phyloP scores from a whole-genome alignment of 2,113 vertebrate species.

The Platysternon megacephalum region DNA sequence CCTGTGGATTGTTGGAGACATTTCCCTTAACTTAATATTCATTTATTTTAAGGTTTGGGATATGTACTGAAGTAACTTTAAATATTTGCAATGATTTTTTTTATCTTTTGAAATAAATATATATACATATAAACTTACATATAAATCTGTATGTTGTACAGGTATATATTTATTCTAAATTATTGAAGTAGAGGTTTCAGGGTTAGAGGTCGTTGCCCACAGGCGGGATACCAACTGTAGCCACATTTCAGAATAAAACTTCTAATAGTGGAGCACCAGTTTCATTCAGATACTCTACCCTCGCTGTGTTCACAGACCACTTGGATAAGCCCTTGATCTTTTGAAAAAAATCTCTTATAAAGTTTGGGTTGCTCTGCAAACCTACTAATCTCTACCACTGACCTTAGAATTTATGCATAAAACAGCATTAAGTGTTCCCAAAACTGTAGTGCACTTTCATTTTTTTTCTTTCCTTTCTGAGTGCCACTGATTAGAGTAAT shows the following conservation, averaged over 20 bases:
- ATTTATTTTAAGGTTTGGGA: background rate
- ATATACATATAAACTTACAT: background rate
- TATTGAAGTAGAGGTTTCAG: background rate
- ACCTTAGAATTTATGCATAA: background rate
- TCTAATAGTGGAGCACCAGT: background rate
- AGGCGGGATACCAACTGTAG: background rate
- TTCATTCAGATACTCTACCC: background rate
- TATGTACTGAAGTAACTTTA: background rate
- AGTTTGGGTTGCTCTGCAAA: background rate
- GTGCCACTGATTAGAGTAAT: slow-evolving; percentile 32
- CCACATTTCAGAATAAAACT: background rate
- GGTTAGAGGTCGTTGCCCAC: background rate
- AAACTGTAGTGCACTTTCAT: background rate
- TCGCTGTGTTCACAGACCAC: background rate
- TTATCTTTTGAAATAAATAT: background rate
- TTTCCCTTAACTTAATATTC: background rate
- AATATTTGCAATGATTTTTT: background rate
- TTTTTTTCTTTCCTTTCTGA: background rate
- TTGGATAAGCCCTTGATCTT: background rate
- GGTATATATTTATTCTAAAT: background rate
- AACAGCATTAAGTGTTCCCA: background rate
- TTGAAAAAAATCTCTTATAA: background rate
- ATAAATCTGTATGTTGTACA: rapidly evolving
- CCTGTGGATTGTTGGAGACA: background rate
- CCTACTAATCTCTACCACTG: background rate